These are phyloP conservation scores for Acleris holmiana DNA, from an alignment of 2,888 invertebrate genomes.

Conservation along the genomic window DNA sequence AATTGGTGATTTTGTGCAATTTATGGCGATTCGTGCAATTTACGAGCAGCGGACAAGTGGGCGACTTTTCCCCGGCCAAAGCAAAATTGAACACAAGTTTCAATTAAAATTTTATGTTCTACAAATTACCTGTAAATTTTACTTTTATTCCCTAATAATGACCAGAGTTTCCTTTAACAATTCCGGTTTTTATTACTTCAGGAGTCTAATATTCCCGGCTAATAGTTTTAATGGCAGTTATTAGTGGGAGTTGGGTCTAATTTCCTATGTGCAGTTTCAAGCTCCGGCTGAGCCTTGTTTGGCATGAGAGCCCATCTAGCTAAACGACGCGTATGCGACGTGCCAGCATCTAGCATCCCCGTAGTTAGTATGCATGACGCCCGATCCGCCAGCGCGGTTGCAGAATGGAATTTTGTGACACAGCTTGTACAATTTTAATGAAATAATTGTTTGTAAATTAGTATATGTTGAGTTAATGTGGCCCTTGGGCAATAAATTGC, in stretches of 20 bases:
- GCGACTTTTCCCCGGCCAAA: constrained; percentile 62
- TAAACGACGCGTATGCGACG: constrained; percentile 21
- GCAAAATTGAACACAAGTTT: constrained; percentile 70
- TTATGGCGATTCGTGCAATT: constrained; percentile 80
- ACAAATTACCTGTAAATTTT: constrained; percentile 77
- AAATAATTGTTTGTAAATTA: constrained; percentile 73
- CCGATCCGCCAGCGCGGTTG: constrained; percentile 18
- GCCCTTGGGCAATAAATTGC: constrained; percentile 71
- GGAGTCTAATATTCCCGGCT: constrained; percentile 5
- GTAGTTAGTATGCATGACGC: constrained; percentile 33
- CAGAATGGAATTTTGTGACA: constrained; percentile 44
- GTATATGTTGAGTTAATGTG: constrained; percentile 68
- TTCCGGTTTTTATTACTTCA: constrained; percentile 1
- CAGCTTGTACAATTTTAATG: constrained; percentile 59
- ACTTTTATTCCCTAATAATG: constrained; percentile 40
- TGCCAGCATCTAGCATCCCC: not conserved
- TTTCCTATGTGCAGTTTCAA: constrained; percentile 3
- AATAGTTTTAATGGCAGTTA: constrained; percentile 27
- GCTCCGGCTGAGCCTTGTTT: constrained; percentile 11
- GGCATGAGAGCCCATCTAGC: constrained; percentile 20
- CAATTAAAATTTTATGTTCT: constrained; percentile 78
- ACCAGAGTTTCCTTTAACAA: constrained; percentile 20
- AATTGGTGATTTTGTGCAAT: constrained; percentile 81
- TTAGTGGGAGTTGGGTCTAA: constrained; percentile 19
- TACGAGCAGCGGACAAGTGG: constrained; percentile 81